These are phyloP conservation scores for Hydrozoanthus gracilis DNA, from an alignment of 92 coral and sea anemone genomes.

Conservation along the genomic window DNA sequence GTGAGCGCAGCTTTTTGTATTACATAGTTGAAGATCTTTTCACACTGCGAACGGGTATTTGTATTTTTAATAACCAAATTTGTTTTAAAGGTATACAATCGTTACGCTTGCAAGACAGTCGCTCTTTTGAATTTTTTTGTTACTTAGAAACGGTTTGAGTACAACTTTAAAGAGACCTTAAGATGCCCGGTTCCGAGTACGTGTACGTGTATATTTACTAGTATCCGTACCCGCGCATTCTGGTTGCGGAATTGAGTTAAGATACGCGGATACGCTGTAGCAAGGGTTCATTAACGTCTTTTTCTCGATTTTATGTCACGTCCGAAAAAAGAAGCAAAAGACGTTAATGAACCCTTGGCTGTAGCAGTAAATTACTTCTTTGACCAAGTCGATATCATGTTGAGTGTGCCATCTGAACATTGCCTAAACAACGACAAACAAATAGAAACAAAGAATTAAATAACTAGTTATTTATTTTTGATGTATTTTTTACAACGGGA, in stretches of 20 bases:
- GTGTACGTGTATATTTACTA: background rate
- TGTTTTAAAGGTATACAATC: too few species aligned
- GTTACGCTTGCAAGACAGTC: too few species aligned
- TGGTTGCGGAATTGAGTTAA: background rate
- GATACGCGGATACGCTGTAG: background rate
- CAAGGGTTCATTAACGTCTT: too few species aligned
- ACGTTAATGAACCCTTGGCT: too few species aligned
- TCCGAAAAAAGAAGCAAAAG: too few species aligned
- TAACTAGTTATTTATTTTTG: slow-evolving; percentile 14
- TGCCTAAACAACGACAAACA: slow-evolving; percentile 11
- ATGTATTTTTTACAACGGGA: slow-evolving; percentile 23
- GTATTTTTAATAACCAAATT: too few species aligned
- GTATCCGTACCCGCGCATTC: background rate
- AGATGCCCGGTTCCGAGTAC: background rate
- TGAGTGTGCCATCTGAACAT: slow-evolving; percentile 18
- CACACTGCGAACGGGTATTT: too few species aligned
- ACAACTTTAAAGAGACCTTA: background rate
- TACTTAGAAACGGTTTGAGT: too few species aligned
- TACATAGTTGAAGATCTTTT: too few species aligned
- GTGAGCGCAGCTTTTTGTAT: too few species aligned
- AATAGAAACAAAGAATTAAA: slow-evolving; percentile 27
- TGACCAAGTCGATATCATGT: slow-evolving; percentile 31
- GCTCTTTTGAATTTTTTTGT: too few species aligned
- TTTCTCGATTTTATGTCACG: too few species aligned
- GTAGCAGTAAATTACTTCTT: slow-evolving; percentile 4